Evolutionary conservation across 2,113 vertebrate genomes (phyloP).

Genomic region (Fregata magnificens): DNA sequence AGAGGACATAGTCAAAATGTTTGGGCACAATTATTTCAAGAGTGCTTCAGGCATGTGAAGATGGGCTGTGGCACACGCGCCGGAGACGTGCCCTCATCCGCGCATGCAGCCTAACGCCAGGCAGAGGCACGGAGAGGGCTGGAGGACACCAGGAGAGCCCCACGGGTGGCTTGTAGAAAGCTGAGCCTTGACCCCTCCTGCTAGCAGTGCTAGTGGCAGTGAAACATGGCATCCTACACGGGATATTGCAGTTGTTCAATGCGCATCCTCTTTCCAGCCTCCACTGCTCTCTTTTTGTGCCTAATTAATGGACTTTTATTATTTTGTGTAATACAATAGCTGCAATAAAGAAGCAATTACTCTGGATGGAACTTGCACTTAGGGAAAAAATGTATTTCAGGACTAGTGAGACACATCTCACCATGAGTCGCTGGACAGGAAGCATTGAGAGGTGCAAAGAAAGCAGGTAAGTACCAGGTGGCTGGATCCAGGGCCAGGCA

Average conservation of each 20-base stretch:
- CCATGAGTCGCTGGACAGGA: background rate
- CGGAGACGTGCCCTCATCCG: rapidly evolving
- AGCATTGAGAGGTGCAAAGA: background rate
- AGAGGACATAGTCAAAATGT: background rate
- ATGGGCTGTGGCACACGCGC: background rate
- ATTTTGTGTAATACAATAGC: background rate
- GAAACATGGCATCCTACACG: rapidly evolving
- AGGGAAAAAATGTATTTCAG: background rate
- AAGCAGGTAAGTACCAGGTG: background rate
- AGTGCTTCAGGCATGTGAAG: background rate
- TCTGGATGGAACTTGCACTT: background rate
- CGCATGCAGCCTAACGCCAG: rapidly evolving
- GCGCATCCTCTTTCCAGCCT: background rate
- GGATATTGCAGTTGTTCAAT: background rate
- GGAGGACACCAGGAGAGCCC: background rate
- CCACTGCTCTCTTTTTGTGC: background rate
- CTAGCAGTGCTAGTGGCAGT: background rate
- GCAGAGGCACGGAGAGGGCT: background rate
- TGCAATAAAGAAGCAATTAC: background rate
- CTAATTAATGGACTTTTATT: background rate
- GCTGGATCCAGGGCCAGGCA: background rate
- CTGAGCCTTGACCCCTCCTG: background rate
- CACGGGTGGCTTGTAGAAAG: background rate
- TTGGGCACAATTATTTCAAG: background rate
- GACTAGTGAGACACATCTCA: background rate